Evolutionary conservation across 37 sponge, comb jelly and placozoan species (phyloP).

Genomic region (Spongilla lacustris): DNA sequence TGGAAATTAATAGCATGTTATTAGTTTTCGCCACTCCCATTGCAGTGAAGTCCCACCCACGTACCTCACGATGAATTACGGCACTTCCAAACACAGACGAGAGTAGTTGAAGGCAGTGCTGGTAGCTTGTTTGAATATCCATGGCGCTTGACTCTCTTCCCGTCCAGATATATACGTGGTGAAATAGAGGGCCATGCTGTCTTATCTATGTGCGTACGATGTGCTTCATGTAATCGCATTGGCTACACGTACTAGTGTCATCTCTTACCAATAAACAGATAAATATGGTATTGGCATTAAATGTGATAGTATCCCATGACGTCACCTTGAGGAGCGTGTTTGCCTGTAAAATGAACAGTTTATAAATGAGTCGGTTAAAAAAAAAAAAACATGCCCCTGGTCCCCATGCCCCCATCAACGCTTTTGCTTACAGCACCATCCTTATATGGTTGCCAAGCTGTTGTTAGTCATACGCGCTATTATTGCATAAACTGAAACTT

Average conservation of each 20-base stretch:
- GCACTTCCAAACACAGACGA: slow-evolving; percentile 53
- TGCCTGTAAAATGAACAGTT: background rate
- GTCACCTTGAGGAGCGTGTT: slow-evolving; percentile 8
- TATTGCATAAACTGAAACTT: too few species aligned
- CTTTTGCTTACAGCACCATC: too few species aligned
- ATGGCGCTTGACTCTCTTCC: slow-evolving; percentile 22
- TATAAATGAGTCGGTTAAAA: background rate
- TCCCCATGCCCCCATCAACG: too few species aligned
- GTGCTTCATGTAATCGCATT: background rate
- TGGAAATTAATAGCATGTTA: background rate
- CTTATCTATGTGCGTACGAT: background rate
- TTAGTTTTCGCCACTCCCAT: too few species aligned
- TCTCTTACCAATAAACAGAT: slow-evolving; percentile 8
- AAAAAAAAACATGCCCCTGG: background rate
- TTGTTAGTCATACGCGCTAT: too few species aligned
- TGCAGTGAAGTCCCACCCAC: background rate
- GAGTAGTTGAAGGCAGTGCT: slow-evolving; percentile 22
- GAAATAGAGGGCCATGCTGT: slow-evolving; percentile 34
- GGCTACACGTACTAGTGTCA: background rate
- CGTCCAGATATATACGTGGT: slow-evolving; percentile 55
- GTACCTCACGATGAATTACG: slow-evolving; percentile 48
- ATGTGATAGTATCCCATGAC: slow-evolving; percentile 9
- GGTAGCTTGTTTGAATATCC: slow-evolving; percentile 16
- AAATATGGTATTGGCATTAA: slow-evolving; percentile 15
- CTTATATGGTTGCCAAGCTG: too few species aligned